Conservation (phyloP, 2,797 vertebrate species). For the Sebastes steindachneri region DNA sequence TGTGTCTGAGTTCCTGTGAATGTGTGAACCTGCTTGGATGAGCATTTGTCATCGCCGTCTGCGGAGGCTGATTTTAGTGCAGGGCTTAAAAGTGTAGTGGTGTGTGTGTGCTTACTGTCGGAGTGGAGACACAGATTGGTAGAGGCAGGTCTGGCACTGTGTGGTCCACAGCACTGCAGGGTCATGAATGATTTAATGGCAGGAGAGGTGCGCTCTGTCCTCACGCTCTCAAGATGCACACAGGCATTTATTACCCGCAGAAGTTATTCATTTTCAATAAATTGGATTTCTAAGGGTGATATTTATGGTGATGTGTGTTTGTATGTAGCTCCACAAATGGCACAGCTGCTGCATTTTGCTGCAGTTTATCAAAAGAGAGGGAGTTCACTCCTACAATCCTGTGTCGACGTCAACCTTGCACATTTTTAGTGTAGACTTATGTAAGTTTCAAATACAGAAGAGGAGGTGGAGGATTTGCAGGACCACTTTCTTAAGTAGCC, state of each 20-base stretch:
- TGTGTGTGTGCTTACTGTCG: conserved; percentile 36
- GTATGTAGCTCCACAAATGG: background rate
- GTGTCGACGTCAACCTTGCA: background rate
- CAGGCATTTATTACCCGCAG: conserved; percentile 27
- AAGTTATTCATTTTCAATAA: conserved; percentile 50
- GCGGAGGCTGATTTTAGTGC: conserved; percentile 46
- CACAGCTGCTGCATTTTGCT: conserved; percentile 8
- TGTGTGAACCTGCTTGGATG: conserved; percentile 28
- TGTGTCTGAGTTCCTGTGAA: conserved; percentile 29
- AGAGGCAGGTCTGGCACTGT: conserved; percentile 62
- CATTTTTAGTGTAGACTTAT: conserved; percentile 22
- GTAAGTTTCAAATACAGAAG: conserved; percentile 34
- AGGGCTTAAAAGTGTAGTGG: conserved; percentile 40
- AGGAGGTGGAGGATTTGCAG: conserved; percentile 19
- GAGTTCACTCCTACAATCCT: conserved; percentile 29
- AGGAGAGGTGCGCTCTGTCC: conserved; percentile 62
- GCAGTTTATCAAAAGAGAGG: conserved; percentile 23
- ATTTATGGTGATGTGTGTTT: conserved; percentile 24
- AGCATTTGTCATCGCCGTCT: conserved; percentile 51
- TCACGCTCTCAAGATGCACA: conserved; percentile 44
- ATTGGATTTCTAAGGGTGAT: conserved; percentile 33
- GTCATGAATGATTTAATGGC: conserved; percentile 80
- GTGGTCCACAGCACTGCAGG: conserved; percentile 69
- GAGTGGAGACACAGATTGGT: conserved; percentile 57
- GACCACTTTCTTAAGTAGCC: conserved; percentile 1